Percentiles rank a stretch among this genome's conserved stretches.
Conservation (phyloP, 1,140 invertebrate species). For the Diploscapter pachys region DNA sequence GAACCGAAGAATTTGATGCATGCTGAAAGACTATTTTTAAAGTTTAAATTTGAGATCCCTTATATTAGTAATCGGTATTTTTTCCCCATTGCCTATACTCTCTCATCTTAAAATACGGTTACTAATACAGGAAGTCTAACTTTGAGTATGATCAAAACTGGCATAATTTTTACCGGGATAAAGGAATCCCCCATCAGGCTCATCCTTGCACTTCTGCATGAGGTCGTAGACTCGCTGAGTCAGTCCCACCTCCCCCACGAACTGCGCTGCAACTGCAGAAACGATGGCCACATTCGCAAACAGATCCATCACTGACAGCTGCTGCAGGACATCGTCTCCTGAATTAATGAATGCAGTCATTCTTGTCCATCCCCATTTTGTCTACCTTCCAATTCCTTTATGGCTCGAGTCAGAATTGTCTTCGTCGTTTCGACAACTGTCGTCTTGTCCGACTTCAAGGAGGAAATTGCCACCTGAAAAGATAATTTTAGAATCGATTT, state of each 20-base stretch:
- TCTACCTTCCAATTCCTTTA: too few species aligned
- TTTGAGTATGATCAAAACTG: too few species aligned
- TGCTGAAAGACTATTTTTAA: conserved; percentile 9
- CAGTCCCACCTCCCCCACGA: background rate
- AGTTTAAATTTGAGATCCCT: background rate
- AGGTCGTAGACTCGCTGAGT: background rate
- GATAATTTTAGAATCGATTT: too few species aligned
- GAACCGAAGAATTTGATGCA: conserved; percentile 11
- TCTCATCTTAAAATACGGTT: background rate
- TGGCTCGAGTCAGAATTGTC: too few species aligned
- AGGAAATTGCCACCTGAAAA: too few species aligned
- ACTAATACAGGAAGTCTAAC: too few species aligned
- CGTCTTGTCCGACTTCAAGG: too few species aligned
- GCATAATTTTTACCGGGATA: background rate
- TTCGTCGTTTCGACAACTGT: too few species aligned
- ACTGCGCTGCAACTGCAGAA: background rate
- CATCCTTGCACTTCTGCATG: background rate
- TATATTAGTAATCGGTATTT: background rate
- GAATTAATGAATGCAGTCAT: background rate
- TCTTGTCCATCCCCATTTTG: too few species aligned
- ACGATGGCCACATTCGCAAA: conserved; percentile 12
- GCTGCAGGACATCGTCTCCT: background rate
- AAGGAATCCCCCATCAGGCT: conserved; percentile 17
- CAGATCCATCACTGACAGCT: conserved; percentile 3
- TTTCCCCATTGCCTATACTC: background rate